Conservation (phyloP, 2,888 invertebrate species). For the Torymus tubicola region DNA sequence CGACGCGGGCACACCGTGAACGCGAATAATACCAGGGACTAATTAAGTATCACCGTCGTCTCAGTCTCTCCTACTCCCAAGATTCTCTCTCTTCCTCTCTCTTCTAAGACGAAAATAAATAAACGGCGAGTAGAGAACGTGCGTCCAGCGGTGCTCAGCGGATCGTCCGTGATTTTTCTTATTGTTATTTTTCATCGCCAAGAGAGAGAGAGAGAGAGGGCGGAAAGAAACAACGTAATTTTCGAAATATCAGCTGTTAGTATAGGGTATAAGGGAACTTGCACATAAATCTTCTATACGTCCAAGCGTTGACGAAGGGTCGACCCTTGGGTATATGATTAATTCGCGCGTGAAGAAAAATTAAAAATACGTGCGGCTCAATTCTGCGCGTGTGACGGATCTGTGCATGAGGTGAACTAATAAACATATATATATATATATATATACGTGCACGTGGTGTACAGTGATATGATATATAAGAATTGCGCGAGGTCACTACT, state of each 20-base stretch:
- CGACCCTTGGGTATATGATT: not conserved
- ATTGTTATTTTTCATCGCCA: no score
- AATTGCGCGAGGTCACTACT: not conserved
- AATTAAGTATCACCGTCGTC: slow-evolving; percentile 32
- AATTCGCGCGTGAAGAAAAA: slow-evolving; percentile 6
- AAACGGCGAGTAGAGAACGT: not conserved
- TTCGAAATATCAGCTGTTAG: no score
- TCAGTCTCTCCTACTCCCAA: no score
- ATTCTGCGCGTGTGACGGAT: not conserved
- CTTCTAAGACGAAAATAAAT: slow-evolving; percentile 46
- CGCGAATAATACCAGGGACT: slow-evolving; percentile 51
- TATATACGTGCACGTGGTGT: not conserved
- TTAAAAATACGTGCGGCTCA: not conserved
- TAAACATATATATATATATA: not conserved
- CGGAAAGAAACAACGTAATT: no score
- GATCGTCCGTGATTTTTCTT: no score
- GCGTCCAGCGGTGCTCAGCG: no score
- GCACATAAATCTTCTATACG: slow-evolving; percentile 16
- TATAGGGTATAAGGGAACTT: not conserved
- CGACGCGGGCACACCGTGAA: slow-evolving; percentile 22
- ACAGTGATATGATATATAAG: not conserved
- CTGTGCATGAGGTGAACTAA: not conserved
- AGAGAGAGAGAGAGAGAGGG: no score
- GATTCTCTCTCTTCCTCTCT: no score
- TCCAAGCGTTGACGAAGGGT: slow-evolving; percentile 30